phyloP scores from a whole-genome alignment of 2,888 invertebrate genomes.

The Uloborus plumipes region DNA sequence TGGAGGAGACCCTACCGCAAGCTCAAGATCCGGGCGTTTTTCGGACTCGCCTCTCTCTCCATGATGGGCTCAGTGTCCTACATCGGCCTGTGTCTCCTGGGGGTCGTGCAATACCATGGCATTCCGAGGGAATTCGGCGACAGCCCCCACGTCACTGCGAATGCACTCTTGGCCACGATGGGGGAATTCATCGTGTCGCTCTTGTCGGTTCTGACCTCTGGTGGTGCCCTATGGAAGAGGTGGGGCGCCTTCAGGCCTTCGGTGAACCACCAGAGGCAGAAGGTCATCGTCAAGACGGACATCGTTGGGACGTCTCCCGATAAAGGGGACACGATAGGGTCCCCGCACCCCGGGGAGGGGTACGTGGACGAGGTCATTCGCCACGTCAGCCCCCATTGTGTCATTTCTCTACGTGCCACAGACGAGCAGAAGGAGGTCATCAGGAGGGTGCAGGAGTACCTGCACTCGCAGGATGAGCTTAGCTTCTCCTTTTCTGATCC shows the following conservation, averaged over 20 bases:
- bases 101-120: constrained; percentile 35
- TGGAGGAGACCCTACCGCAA: constrained; percentile 46
- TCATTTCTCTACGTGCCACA: constrained; percentile 43
- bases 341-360: not conserved
- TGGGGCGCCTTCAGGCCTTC: constrained; percentile 23
- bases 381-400: constrained; percentile 58
- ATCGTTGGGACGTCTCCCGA: constrained; percentile 5
- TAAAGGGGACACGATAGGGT: not conserved
- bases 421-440: constrained; percentile 49
- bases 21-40: constrained; percentile 41
- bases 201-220: constrained; percentile 29
- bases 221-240: constrained; percentile 27
- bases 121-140: constrained; percentile 28
- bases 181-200: constrained; percentile 35
- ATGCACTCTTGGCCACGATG: constrained; percentile 37
- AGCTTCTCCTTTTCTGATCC: constrained; percentile 54
- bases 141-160: constrained; percentile 38
- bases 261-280: constrained; percentile 26
- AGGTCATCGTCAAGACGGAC: constrained; percentile 52
- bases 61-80: constrained; percentile 16
- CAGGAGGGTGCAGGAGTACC: constrained; percentile 43
- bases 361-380: constrained; percentile 28
- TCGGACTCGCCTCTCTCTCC: constrained; percentile 27
- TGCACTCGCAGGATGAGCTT: constrained; percentile 42
- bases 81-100: constrained; percentile 34